Percentiles rank a stretch among this genome's conserved stretches.
Conservation (phyloP, 2,113 vertebrate species). For the Merops nubicus region DNA sequence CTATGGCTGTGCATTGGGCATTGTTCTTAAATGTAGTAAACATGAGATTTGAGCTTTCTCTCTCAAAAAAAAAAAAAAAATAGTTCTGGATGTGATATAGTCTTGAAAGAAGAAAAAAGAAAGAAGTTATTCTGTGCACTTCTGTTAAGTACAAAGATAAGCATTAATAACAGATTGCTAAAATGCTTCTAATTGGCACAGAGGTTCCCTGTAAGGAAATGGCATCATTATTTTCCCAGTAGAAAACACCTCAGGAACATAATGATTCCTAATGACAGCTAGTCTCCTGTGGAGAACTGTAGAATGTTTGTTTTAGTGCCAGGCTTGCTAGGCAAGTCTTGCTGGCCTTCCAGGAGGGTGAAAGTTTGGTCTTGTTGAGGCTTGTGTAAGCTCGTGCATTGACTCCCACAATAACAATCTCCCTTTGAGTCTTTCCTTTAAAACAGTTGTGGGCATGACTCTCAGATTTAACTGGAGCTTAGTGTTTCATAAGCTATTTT, state of each 20-base stretch:
- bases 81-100: not conserved
- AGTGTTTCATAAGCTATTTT: not conserved
- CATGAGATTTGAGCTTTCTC: not conserved
- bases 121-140: not conserved
- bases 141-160: not conserved
- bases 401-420: not conserved
- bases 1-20: not conserved
- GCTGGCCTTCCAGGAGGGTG: not conserved
- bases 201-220: not conserved
- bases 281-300: not conserved
- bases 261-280: not conserved
- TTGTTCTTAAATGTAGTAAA: not conserved
- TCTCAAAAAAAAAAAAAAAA: not conserved
- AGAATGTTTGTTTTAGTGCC: not conserved
- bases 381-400: not conserved
- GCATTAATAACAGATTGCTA: not conserved
- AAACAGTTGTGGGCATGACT: not conserved
- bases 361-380: not conserved
- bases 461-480: not conserved
- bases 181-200: not conserved
- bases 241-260: not conserved
- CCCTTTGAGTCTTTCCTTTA: not conserved
- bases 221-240: not conserved
- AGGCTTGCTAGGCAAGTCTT: not conserved
- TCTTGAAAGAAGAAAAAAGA: not conserved